A percentile compares a stretch with the other conserved stretches of the same genome.
Evolutionary conservation across 2,797 vertebrate genomes (phyloP).

Genomic region (Kryptolebias ocellatus): DNA sequence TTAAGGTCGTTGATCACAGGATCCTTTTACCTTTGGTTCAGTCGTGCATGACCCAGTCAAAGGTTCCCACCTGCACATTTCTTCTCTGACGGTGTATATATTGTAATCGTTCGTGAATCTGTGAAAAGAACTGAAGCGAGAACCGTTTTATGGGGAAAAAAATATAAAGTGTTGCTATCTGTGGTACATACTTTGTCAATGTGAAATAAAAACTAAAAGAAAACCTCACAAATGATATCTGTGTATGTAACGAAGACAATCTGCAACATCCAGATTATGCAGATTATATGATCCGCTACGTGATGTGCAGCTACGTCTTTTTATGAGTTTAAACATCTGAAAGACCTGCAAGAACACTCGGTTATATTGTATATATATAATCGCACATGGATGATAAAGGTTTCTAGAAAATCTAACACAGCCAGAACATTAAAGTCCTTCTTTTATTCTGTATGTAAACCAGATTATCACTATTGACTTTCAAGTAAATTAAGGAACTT

Average conservation of each 20-base stretch:
- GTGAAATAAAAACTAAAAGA: conserved; percentile 34
- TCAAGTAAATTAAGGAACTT: too few relatives aligned
- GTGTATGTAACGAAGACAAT: neutral
- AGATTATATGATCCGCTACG: too few relatives aligned
- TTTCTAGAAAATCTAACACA: too few relatives aligned
- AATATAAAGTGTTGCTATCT: neutral
- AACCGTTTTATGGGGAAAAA: conserved; percentile 1
- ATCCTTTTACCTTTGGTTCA: conserved; percentile 18
- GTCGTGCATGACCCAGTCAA: conserved; percentile 22
- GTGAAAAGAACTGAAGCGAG: conserved; percentile 24
- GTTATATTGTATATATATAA: too few relatives aligned
- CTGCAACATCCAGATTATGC: neutral
- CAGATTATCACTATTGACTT: too few relatives aligned
- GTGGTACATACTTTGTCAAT: conserved; percentile 38
- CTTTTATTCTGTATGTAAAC: too few relatives aligned
- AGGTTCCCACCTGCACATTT: conserved; percentile 36
- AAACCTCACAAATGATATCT: neutral
- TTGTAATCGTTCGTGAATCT: neutral
- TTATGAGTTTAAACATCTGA: too few relatives aligned
- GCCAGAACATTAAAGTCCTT: too few relatives aligned
- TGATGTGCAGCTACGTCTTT: too few relatives aligned
- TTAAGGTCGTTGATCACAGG: neutral
- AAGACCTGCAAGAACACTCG: too few relatives aligned
- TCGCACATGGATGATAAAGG: too few relatives aligned
- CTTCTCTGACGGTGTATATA: conserved; percentile 7